Percentiles rank a stretch among this genome's conserved stretches.
Evolutionary conservation across 2,113 vertebrate species (phyloP).

Genomic region (Platysternon megacephalum): DNA sequence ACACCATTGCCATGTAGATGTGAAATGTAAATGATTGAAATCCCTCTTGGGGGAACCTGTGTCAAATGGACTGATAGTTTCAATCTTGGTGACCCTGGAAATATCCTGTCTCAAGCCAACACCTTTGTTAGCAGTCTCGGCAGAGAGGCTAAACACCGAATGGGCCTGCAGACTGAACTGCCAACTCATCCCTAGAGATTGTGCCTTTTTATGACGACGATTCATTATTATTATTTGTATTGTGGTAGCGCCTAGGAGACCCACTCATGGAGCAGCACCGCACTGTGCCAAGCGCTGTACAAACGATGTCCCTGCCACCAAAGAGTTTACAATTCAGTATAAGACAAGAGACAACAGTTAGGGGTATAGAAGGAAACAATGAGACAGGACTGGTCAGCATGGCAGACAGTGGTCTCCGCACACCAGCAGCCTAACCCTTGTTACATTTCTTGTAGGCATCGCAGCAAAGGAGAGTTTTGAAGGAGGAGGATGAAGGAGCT

Average conservation of each 20-base stretch:
- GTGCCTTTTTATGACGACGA: not conserved
- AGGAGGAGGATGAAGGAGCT: not conserved
- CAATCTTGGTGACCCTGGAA: rapidly evolving
- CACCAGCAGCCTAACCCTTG: not conserved
- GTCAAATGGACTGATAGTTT: not conserved
- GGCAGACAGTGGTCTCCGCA: not conserved
- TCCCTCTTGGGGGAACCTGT: not conserved
- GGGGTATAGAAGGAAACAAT: not conserved
- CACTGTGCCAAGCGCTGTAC: not conserved
- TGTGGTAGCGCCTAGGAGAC: not conserved
- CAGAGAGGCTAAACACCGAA: not conserved
- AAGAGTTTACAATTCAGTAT: not conserved
- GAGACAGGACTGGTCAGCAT: not conserved
- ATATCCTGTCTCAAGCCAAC: not conserved
- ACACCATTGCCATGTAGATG: not conserved
- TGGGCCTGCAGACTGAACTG: not conserved
- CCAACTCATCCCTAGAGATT: not conserved
- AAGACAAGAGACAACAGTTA: not conserved
- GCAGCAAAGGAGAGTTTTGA: not conserved
- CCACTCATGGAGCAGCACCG: not conserved
- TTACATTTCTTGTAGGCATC: not conserved
- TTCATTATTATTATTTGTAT: not conserved
- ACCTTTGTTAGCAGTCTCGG: not conserved
- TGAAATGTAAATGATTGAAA: rapidly evolving
- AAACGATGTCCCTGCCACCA: not conserved